Evolutionary conservation across 2,797 vertebrate species (phyloP), one percentile per base, ranked within the genome.

Genomic region (Rallus crepitans): DNA sequence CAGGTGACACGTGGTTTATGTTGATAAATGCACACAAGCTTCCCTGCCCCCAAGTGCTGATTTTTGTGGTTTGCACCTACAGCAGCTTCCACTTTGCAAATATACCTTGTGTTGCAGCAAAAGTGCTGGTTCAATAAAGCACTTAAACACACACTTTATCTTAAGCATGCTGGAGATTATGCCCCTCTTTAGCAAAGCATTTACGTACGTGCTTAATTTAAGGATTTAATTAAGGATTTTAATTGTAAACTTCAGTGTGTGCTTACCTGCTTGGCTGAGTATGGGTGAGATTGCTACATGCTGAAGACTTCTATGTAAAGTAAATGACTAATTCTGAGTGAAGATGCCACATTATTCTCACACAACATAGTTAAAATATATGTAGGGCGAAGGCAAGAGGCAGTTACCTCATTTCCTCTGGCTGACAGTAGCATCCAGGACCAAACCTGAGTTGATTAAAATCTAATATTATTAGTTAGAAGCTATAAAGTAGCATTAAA

Each of bases 171-270:
- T 76, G 87, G 82, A 95, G 96, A 94, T 96, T 88, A 95, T 81
- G 94, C 90, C 92, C 93, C 95, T 90, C 90, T 92, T 94, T 95
- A 95, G 96, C 70, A 90, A 88, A 84, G 86, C 91, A 78, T 94
- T 94, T 95, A 96, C 96, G 94, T 81, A 81, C 72, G 92, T 95
- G 92, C 94, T 96, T 95, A 97, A 96, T 96, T 97, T 93, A 96
- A 90, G 94, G 93, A 92, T 96, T 95, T 96, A 96, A 97, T 97
- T 96, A 96, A 95, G 95, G 93, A 95, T 96, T 95, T 96, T 95
- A 97, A 96, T 94, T 97, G 96, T 97, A 94, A 92, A 88, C 86
- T 94, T 91, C 80, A 59, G 77, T 68, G 76, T 87, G 88, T 78
- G 88, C 94, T 96, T 95, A 97, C 95, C 96, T 97, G 96, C 88